Percentiles rank a stretch among this genome's conserved stretches.
phyloP scores from a whole-genome alignment of 2,797 vertebrate genomes.

The Ctenopoma multispine region DNA sequence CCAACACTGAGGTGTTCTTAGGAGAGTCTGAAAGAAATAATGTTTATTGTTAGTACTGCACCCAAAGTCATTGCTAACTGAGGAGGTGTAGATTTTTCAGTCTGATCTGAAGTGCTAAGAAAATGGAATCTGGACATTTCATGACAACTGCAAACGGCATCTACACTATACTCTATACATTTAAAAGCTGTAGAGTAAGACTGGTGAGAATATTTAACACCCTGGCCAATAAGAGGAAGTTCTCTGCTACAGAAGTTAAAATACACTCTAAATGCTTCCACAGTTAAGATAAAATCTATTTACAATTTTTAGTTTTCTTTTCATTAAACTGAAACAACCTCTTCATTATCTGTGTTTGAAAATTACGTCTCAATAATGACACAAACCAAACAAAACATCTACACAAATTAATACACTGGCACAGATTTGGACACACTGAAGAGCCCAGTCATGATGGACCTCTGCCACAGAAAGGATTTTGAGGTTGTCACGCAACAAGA shows the following conservation, averaged over 20 bases:
- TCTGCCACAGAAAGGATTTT: constrained; percentile 45
- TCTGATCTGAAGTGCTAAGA: too few species aligned
- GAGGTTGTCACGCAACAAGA: constrained; percentile 55
- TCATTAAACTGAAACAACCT: background rate
- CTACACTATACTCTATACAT: too few species aligned
- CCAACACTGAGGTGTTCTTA: constrained; percentile 58
- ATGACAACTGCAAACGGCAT: too few species aligned
- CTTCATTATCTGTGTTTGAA: constrained; percentile 12
- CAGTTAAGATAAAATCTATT: background rate
- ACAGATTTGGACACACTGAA: constrained; percentile 51
- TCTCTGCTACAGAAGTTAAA: too few species aligned
- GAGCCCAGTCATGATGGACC: constrained; percentile 53
- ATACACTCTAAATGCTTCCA: background rate
- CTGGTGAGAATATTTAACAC: too few species aligned
- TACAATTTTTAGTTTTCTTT: background rate
- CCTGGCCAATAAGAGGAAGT: too few species aligned
- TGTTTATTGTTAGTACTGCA: background rate
- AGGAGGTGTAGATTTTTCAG: too few species aligned
- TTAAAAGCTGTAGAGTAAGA: too few species aligned
- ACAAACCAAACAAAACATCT: constrained; percentile 48
- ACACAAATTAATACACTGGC: constrained; percentile 43
- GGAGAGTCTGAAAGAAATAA: constrained; percentile 70
- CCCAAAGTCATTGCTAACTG: too few species aligned
- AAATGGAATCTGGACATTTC: too few species aligned
- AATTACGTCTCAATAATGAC: constrained; percentile 7